Evolutionary conservation across 2,113 vertebrate species (phyloP), one percentile per base, ranked within the genome.

Genomic region (Eudyptes chrysolophus): DNA sequence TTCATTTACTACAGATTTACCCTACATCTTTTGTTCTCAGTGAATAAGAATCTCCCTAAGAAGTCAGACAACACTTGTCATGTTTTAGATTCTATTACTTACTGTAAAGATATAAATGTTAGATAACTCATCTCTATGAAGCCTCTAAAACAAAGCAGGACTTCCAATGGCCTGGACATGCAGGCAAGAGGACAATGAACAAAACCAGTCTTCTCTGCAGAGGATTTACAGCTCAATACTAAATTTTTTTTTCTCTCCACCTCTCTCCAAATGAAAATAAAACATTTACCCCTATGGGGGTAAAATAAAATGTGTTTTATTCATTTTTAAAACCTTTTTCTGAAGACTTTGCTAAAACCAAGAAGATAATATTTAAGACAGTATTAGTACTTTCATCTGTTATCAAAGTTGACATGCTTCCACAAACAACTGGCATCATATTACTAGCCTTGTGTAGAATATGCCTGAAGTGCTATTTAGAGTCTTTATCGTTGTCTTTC

Each of bases 221-320:
- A 79, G 27, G 2, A 62, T 82, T 92, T 60, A 78, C 32, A 89
- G 38, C 16, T 58, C 32, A 18, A 21, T 55, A 42, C 3, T 38
- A 22, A 44, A 66, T 11, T 6, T 0, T 8, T 24, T n/a, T 32
- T n/a, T 7, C 40, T 74, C 27, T 77, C 27, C 42, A 75, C 6
- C 9, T 72, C n/a, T 14, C 18, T 72, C 32, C 22, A 66, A 78
- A 71, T 12, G 11, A 87, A 92, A 87, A 26, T 4, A 72, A 88
- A 87, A 62, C 4, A 21, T 55, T 38, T 55, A 30, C 18, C 10
- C 29, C 26, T 36, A 34, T 2, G 0, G 0, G 12, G 1, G 9
- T 27, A 84, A 78, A 14, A 74, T 8, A 29, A 52, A 75, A 42
- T 4, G 14, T 8, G 5, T 11, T 88, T 61, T 38, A 89, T 30